Evolutionary conservation across 2,888 invertebrate genomes (phyloP).

Genomic region (Thymelicus lineola): DNA sequence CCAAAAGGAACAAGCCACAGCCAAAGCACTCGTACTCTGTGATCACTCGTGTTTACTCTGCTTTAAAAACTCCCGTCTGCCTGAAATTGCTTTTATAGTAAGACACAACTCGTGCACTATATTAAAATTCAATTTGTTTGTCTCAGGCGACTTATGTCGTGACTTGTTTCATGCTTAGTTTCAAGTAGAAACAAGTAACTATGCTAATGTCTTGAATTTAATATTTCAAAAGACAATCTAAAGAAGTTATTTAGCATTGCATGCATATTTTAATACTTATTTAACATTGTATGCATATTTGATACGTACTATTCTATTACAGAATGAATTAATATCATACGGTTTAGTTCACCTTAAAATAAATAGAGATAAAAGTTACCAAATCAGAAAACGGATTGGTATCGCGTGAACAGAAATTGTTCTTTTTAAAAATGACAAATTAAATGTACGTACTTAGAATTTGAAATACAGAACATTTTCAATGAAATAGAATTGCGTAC

Average conservation of each 20-base stretch:
- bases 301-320: no score
- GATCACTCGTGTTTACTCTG: constrained; percentile 13
- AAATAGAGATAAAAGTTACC: no score
- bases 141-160: no score
- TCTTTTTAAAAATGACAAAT: no score
- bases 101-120: constrained; percentile 7
- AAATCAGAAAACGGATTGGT: no score
- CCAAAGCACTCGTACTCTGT: constrained; percentile 7
- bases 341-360: no score
- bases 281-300: no score
- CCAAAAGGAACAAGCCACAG: constrained; percentile 3
- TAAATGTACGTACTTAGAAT: neutral
- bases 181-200: neutral
- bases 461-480: neutral
- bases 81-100: constrained; percentile 21
- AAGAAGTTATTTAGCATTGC: neutral
- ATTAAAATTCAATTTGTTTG: constrained; percentile 15
- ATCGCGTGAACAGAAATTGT: no score
- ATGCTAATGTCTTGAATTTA: neutral
- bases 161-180: constrained; percentile 4
- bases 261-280: no score
- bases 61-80: constrained; percentile 12
- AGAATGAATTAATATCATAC: no score
- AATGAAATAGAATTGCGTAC: constrained; percentile 1
- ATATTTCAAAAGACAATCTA: neutral